phyloP scores from a whole-genome alignment of 2,797 vertebrate genomes.

The Holocentrus rufus region DNA sequence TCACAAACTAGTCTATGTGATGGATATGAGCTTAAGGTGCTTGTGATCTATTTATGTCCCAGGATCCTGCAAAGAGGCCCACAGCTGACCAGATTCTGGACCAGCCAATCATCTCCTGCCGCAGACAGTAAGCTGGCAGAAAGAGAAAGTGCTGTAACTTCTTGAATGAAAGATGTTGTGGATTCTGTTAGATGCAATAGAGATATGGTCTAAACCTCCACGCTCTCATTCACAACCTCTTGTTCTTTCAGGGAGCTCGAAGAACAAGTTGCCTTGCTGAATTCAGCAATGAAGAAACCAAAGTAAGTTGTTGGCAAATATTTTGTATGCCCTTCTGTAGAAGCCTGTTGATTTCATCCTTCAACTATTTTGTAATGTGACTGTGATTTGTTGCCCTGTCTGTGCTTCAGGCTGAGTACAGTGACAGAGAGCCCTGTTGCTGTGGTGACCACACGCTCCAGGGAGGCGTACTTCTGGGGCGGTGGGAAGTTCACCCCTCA shows the following conservation, averaged over 20 bases:
- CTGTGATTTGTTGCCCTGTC: neutral
- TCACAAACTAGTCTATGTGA: neutral
- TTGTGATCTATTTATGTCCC: constrained; percentile 55
- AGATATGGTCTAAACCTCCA: neutral
- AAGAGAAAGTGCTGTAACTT: constrained; percentile 37
- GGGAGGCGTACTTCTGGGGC: constrained; percentile 98
- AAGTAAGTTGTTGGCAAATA: constrained; percentile 81
- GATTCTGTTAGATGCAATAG: neutral
- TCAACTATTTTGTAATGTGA: neutral
- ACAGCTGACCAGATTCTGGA: constrained; percentile 91
- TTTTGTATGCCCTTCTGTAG: neutral
- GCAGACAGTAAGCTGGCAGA: constrained; percentile 84
- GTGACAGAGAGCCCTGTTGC: constrained; percentile 91
- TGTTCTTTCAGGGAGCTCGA: constrained; percentile 88
- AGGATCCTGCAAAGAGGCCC: constrained; percentile 96
- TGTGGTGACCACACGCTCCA: constrained; percentile 95
- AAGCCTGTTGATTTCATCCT: neutral
- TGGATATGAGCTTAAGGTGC: neutral
- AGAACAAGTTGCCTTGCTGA: constrained; percentile 90
- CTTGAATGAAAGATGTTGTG: constrained; percentile 53
- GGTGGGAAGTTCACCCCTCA: constrained; percentile 98
- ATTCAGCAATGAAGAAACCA: constrained; percentile 93
- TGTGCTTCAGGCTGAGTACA: constrained; percentile 85
- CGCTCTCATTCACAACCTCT: neutral
- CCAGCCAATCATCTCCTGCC: constrained; percentile 85